Conservation (phyloP, 2,888 invertebrate genomes). For the Carcina quercana region DNA sequence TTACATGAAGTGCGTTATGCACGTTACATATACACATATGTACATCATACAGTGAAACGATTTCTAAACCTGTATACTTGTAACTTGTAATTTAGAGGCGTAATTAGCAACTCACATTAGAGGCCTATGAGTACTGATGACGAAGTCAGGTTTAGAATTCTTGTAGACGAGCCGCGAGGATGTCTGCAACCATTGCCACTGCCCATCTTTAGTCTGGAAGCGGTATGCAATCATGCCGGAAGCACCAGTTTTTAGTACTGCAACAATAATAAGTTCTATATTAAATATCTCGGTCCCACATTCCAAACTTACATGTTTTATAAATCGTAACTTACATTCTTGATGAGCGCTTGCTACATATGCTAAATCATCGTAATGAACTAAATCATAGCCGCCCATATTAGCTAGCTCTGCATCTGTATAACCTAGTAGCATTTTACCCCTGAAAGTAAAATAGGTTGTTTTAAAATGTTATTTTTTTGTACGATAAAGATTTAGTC, state of each 20-base stretch:
- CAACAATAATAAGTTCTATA: conserved; percentile 29
- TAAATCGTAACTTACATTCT: conserved; percentile 86
- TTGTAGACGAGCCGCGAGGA: conserved; percentile 97
- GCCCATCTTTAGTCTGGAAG: conserved; percentile 94
- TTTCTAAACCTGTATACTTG: too few relatives aligned
- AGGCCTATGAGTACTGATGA: conserved; percentile 98
- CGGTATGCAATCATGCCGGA: conserved; percentile 99
- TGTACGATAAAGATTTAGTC: too few relatives aligned
- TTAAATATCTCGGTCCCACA: not conserved
- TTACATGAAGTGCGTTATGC: too few relatives aligned
- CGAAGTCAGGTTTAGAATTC: conserved; percentile 99
- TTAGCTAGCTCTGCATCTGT: conserved; percentile 92
- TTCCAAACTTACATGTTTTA: not conserved
- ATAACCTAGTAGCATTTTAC: conserved; percentile 95
- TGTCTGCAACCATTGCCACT: conserved; percentile 99
- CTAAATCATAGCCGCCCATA: conserved; percentile 97
- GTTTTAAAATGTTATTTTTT: not conserved
- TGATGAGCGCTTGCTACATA: conserved; percentile 99
- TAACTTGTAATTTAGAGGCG: too few relatives aligned
- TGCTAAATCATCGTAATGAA: conserved; percentile 97
- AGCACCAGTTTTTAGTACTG: conserved; percentile 98
- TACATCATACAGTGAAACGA: too few relatives aligned
- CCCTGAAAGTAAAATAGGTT: conserved; percentile 73
- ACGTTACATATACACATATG: too few relatives aligned
- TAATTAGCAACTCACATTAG: conserved; percentile 85